Evolutionary conservation across 2,113 vertebrate species (phyloP).

Genomic region (Balaeniceps rex): DNA sequence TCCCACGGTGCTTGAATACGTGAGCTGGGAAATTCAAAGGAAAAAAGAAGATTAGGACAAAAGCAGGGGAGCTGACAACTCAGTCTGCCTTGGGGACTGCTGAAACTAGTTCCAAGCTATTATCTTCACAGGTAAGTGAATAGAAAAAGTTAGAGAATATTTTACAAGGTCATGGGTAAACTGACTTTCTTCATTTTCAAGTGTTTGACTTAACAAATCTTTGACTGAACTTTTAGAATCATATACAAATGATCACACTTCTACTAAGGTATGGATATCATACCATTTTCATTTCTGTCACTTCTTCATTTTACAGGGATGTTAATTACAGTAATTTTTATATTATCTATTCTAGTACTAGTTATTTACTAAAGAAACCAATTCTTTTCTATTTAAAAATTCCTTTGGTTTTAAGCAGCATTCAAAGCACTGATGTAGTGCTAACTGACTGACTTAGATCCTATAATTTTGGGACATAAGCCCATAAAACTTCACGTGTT

Average conservation of each 20-base stretch:
- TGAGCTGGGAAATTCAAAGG: not conserved
- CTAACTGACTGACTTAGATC: not conserved
- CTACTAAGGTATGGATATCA: not conserved
- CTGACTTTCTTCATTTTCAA: not conserved
- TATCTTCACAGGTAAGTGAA: not conserved
- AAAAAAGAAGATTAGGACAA: not conserved
- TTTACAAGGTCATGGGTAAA: not conserved
- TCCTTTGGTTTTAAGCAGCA: not conserved
- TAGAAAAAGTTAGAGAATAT: not conserved
- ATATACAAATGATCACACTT: not conserved
- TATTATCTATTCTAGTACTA: not conserved
- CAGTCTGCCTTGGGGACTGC: not conserved
- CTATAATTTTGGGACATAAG: conserved; percentile 42
- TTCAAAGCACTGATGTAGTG: not conserved
- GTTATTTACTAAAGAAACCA: not conserved
- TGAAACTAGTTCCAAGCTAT: not conserved
- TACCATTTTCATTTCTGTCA: not conserved
- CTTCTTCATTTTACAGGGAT: not conserved
- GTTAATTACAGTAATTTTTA: not conserved
- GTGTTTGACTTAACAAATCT: not conserved
- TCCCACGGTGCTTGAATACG: not conserved
- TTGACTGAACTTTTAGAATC: not conserved
- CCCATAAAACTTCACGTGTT: conserved; percentile 10
- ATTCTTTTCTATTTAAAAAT: not conserved
- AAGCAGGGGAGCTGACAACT: not conserved